A percentile compares a stretch with the other conserved stretches of the same genome.
These are phyloP conservation scores for Lasioglossum calceatum DNA, from an alignment of 2,888 invertebrate species.

Conservation along the genomic window DNA sequence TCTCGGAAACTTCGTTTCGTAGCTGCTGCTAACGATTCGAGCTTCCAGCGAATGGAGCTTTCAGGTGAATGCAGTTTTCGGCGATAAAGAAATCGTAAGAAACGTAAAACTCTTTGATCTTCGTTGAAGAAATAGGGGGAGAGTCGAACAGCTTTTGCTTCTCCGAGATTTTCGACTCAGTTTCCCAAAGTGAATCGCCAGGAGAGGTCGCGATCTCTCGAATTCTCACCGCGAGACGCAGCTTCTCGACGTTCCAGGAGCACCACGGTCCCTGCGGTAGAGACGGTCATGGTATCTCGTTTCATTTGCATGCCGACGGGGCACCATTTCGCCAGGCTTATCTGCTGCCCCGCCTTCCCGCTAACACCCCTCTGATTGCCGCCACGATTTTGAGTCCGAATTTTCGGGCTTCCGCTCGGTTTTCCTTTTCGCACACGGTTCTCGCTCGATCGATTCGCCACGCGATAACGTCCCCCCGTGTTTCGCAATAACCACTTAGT, in stretches of 20 bases:
- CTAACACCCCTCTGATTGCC: background rate
- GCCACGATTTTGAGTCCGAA: background rate
- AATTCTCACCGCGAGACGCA: background rate
- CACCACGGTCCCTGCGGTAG: background rate
- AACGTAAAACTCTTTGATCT: background rate
- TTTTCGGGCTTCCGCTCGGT: background rate
- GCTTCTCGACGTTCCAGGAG: background rate
- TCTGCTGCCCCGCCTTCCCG: background rate
- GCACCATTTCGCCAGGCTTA: constrained; percentile 1
- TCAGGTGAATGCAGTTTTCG: background rate
- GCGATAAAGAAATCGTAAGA: background rate
- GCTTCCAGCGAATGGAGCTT: background rate
- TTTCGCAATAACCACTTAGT: background rate
- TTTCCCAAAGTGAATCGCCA: background rate
- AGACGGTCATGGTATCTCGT: background rate
- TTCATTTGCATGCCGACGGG: constrained; percentile 7
- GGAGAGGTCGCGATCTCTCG: background rate
- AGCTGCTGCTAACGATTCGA: background rate
- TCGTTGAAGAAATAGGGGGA: background rate
- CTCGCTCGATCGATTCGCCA: background rate
- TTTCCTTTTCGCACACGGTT: background rate
- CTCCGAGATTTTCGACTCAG: background rate
- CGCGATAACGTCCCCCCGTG: background rate
- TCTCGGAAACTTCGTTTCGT: background rate
- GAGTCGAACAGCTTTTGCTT: background rate